Conservation (phyloP, 2,113 vertebrate genomes). For the Rhombomys opimus region DNA sequence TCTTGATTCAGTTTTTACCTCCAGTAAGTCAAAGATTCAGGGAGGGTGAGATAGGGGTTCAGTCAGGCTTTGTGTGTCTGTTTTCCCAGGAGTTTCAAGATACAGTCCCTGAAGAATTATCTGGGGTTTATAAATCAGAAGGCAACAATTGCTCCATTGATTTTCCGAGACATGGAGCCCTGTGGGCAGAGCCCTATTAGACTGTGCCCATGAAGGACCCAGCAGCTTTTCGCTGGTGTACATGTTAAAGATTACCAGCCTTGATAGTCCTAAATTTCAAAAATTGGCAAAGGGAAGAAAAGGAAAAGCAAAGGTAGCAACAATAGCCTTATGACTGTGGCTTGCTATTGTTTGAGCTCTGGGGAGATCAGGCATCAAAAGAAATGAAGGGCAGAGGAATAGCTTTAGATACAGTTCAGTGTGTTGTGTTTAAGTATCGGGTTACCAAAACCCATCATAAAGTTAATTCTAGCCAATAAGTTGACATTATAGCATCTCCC, state of each 20-base stretch:
- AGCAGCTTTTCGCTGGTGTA: conserved; percentile 79
- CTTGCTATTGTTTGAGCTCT: conserved; percentile 76
- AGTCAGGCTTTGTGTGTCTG: conserved; percentile 71
- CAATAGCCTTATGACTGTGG: conserved; percentile 75
- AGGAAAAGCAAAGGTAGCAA: conserved; percentile 82
- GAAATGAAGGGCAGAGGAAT: conserved; percentile 70
- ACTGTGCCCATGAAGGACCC: conserved; percentile 72
- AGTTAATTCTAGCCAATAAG: conserved; percentile 74
- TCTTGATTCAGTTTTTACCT: conserved; percentile 45
- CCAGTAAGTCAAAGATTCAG: conserved; percentile 73
- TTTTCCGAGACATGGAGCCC: conserved; percentile 82
- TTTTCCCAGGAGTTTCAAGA: conserved; percentile 86
- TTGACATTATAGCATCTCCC: conserved; percentile 65
- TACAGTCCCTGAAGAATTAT: conserved; percentile 81
- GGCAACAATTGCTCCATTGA: conserved; percentile 87
- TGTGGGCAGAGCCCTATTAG: conserved; percentile 82
- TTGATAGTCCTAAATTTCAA: conserved; percentile 86
- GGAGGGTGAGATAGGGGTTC: neutral
- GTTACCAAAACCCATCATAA: conserved; percentile 79
- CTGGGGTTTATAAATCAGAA: conserved; percentile 83
- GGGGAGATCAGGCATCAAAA: conserved; percentile 81
- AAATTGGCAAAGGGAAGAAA: conserved; percentile 82
- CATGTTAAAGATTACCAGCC: conserved; percentile 87
- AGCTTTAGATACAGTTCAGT: conserved; percentile 69
- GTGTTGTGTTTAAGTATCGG: conserved; percentile 74